Conservation (phyloP, 2,113 vertebrate genomes). For the Aldabrachelys gigantea region DNA sequence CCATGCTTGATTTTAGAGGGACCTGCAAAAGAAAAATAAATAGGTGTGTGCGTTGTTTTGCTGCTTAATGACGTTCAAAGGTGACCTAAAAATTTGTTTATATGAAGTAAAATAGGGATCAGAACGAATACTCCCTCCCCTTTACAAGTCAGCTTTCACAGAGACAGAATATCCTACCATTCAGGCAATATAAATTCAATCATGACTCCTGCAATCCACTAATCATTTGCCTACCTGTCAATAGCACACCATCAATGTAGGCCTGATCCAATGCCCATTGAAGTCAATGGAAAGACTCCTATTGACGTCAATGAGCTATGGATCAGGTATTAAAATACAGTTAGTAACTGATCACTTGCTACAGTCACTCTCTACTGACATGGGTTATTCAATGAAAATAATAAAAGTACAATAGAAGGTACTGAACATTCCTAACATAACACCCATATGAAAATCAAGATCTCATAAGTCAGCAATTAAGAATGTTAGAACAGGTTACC, state of each 20-base stretch:
- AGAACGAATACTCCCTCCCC: neutral
- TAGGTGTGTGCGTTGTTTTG: neutral
- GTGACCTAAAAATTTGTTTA: conserved; percentile 5
- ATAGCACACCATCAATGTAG: neutral
- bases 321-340: accelerated
- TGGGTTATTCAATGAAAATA: neutral
- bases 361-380: neutral
- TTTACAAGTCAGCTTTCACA: neutral
- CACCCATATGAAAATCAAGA: neutral
- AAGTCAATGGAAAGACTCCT: neutral
- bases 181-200: neutral
- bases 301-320: neutral
- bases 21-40: neutral
- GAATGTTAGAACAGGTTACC: neutral
- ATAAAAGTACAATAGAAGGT: neutral
- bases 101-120: neutral
- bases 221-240: neutral
- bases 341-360: neutral
- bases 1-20: neutral
- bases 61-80: conserved; percentile 3
- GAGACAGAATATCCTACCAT: neutral
- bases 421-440: neutral
- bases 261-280: neutral
- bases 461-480: neutral
- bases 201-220: accelerated